Conservation (phyloP, 2,888 invertebrate genomes). For the Lordiphosa fenestrarum region DNA sequence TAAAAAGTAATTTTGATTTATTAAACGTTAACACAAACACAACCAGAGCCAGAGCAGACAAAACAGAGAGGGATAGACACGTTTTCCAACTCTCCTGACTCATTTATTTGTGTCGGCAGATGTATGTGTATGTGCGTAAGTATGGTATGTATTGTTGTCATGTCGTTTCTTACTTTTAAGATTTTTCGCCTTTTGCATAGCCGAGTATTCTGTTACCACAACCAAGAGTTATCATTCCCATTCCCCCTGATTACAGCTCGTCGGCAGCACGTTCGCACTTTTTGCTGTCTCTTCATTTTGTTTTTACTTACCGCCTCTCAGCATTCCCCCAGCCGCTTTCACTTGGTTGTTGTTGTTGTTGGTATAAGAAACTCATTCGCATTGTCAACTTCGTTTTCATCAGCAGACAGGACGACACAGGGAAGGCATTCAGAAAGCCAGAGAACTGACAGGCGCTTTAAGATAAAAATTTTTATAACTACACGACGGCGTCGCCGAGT, state of each 20-base stretch:
- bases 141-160: too few species aligned
- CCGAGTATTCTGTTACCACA: background rate
- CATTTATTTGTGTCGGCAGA: slow-evolving; percentile 12
- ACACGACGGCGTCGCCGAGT: slow-evolving; percentile 54
- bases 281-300: slow-evolving; percentile 73
- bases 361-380: slow-evolving; percentile 72
- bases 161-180: too few species aligned
- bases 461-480: slow-evolving; percentile 69
- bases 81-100: slow-evolving; percentile 11
- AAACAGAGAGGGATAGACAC: slow-evolving; percentile 16
- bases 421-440: slow-evolving; percentile 15
- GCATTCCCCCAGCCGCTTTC: slow-evolving; percentile 19
- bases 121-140: background rate
- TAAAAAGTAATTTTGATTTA: slow-evolving; percentile 77
- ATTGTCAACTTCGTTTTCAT: slow-evolving; percentile 74
- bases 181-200: too few species aligned
- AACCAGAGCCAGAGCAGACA: slow-evolving; percentile 13
- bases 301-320: slow-evolving; percentile 38
- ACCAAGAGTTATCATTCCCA: slow-evolving; percentile 24
- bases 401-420: slow-evolving; percentile 46
- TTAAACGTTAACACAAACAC: slow-evolving; percentile 60
- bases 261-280: slow-evolving; percentile 64
- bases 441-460: slow-evolving; percentile 65
- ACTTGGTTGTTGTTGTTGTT: slow-evolving; percentile 48
- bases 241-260: slow-evolving; percentile 8